phyloP scores from a whole-genome alignment of 2,888 invertebrate genomes.

The Melipona beecheii region DNA sequence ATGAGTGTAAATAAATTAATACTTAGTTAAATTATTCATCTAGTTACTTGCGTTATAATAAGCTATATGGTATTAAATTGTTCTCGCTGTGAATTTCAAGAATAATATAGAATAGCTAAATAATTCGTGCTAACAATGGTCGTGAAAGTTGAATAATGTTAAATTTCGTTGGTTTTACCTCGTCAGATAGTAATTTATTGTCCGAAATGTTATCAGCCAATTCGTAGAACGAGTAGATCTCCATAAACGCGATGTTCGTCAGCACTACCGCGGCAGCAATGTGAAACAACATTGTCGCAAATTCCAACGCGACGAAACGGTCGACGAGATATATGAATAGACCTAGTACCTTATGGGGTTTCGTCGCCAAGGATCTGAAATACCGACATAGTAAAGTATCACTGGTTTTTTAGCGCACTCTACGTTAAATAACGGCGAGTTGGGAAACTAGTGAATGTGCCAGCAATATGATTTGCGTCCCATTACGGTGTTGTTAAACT shows the following conservation, averaged over 20 bases:
- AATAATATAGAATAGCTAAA: not conserved
- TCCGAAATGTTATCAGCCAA: not conserved
- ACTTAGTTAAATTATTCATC: not conserved
- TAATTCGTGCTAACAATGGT: not conserved
- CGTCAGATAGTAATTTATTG: slow-evolving; percentile 1
- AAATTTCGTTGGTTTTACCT: slow-evolving; percentile 48
- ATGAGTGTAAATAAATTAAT: not conserved
- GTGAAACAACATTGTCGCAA: slow-evolving; percentile 57
- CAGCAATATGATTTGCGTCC: too few species aligned
- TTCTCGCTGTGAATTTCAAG: not conserved
- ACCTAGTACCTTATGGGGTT: too few species aligned
- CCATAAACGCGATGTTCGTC: slow-evolving; percentile 57
- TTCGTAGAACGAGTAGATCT: slow-evolving; percentile 48
- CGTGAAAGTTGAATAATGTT: not conserved
- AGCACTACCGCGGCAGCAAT: slow-evolving; percentile 47
- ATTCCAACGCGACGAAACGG: not conserved
- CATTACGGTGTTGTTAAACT: too few species aligned
- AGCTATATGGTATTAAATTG: not conserved
- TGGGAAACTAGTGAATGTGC: too few species aligned
- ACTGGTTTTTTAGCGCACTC: too few species aligned
- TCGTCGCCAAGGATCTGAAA: too few species aligned
- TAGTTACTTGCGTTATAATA: not conserved
- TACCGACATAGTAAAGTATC: too few species aligned
- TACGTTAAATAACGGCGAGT: too few species aligned
- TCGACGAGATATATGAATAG: too few species aligned